phyloP scores from a whole-genome alignment of 1,140 invertebrate genomes.

The Lucilia cuprina region DNA sequence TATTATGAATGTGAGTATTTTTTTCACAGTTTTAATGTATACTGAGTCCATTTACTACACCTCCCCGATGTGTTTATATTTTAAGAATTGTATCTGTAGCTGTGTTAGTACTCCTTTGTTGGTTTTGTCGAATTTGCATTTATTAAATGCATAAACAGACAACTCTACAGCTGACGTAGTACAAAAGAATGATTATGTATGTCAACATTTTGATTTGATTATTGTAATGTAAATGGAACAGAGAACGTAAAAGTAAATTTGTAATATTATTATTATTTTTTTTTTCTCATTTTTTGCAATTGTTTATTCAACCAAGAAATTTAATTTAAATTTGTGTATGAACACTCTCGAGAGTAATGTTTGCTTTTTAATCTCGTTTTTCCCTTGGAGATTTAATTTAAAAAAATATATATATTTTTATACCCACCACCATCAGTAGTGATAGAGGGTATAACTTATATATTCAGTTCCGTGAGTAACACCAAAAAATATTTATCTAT shows the following conservation, averaged over 20 bases:
- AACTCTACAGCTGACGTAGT: not conserved
- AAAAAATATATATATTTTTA: too few species aligned
- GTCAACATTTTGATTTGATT: not conserved
- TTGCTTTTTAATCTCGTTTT: not conserved
- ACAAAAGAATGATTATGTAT: not conserved
- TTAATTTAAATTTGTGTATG: not conserved
- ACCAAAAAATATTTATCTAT: too few species aligned
- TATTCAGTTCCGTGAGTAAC: too few species aligned
- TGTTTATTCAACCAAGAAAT: not conserved
- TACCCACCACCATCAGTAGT: too few species aligned
- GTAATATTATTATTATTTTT: not conserved
- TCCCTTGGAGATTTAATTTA: not conserved
- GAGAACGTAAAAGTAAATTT: too few species aligned
- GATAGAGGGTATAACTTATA: too few species aligned
- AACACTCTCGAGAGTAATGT: not conserved
- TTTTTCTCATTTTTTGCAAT: not conserved
- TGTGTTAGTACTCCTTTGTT: not conserved
- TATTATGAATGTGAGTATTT: not conserved
- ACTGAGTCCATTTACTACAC: too few species aligned
- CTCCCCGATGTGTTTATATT: not conserved
- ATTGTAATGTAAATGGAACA: not conserved
- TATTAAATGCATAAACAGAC: conserved; percentile 16
- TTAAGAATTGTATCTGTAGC: not conserved
- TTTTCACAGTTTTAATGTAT: not conserved
- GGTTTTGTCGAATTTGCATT: conserved; percentile 24